These are phyloP conservation scores for Cetonia aurata DNA, from an alignment of 2,888 invertebrate genomes.

Conservation along the genomic window DNA sequence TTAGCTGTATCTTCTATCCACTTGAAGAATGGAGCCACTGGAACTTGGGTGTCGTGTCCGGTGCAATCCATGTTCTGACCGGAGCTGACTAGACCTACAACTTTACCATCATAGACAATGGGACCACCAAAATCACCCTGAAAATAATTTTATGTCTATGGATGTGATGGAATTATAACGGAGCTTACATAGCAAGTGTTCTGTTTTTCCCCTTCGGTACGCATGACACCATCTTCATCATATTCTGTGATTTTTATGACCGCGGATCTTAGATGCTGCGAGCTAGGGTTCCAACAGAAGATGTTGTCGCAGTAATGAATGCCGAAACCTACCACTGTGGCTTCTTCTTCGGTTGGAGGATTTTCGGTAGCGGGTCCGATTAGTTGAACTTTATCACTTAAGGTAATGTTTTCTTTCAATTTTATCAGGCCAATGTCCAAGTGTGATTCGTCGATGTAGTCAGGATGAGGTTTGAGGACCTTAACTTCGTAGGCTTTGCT, in stretches of 20 bases:
- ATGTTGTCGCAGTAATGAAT: neutral
- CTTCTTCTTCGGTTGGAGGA: neutral
- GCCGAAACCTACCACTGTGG: conserved; percentile 16
- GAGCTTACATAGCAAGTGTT: conserved; percentile 22
- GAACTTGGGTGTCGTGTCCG: neutral
- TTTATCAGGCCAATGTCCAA: conserved; percentile 15
- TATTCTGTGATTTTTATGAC: neutral
- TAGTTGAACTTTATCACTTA: neutral
- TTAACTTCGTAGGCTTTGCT: neutral
- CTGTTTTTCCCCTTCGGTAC: neutral
- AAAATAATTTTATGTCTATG: neutral
- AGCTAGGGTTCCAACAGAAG: neutral
- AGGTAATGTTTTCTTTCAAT: neutral
- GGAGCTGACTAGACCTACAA: conserved; percentile 1
- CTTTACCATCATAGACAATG: neutral
- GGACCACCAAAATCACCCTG: conserved; percentile 37
- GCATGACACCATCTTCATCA: neutral
- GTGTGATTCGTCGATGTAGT: neutral
- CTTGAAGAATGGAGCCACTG: neutral
- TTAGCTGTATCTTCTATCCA: conserved; percentile 8
- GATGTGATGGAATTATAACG: neutral
- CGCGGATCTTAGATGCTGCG: conserved; percentile 13
- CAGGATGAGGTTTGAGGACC: neutral
- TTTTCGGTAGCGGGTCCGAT: conserved; percentile 5
- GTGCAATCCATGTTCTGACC: neutral